These are phyloP conservation scores for Potorous gilbertii DNA, from an alignment of 2,797 vertebrate genomes.

Conservation along the genomic window DNA sequence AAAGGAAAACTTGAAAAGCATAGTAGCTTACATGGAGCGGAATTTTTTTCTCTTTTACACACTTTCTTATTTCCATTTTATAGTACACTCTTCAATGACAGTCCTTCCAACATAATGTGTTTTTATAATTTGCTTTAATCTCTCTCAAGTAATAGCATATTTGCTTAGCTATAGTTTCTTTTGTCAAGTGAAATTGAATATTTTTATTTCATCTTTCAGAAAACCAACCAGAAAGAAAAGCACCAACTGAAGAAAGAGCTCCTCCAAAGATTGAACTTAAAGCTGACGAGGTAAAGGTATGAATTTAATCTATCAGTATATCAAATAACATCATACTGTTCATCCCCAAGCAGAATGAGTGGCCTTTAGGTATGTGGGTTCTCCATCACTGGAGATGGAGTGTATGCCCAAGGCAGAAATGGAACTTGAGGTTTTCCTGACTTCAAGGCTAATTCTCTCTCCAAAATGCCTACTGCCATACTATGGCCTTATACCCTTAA, in stretches of 20 bases:
- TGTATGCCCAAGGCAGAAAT: neutral
- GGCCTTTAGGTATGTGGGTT: neutral
- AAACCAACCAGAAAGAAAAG: conserved; percentile 76
- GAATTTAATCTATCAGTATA: neutral
- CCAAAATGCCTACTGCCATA: too few relatives aligned
- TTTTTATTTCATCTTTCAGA: conserved; percentile 74
- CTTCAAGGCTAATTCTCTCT: neutral
- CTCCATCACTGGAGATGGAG: too few relatives aligned
- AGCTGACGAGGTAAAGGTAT: conserved; percentile 63
- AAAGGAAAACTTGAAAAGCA: conserved; percentile 34
- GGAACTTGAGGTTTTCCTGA: neutral
- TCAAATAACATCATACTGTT: neutral
- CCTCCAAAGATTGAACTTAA: conserved; percentile 69
- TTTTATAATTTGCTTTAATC: neutral
- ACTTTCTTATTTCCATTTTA: conserved; percentile 37
- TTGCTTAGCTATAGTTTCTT: conserved; percentile 23
- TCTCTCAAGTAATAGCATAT: neutral
- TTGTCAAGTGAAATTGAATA: conserved; percentile 32
- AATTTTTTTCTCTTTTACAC: conserved; percentile 21
- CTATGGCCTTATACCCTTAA: neutral
- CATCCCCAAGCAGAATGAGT: neutral
- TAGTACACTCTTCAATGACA: conserved; percentile 36
- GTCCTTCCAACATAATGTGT: conserved; percentile 21
- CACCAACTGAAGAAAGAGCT: conserved; percentile 70
- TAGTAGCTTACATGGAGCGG: neutral